Evolutionary conservation across 2,113 vertebrate species (phyloP).

Genomic region (Poeciliopsis prolifica): DNA sequence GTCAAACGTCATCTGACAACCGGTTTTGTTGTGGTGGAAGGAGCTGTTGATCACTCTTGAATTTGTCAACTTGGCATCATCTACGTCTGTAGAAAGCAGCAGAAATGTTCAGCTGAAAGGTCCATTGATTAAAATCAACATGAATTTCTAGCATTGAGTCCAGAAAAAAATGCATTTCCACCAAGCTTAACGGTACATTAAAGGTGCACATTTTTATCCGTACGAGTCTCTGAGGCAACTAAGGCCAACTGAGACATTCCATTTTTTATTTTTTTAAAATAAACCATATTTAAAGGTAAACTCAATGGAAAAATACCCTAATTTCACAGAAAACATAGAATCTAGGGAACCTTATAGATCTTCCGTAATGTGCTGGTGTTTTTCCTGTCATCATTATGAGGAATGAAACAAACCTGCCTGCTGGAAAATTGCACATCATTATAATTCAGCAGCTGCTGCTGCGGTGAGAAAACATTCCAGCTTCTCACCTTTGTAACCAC

Average conservation of each 20-base stretch:
- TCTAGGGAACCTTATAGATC: too few species aligned
- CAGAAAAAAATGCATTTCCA: too few species aligned
- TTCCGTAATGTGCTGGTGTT: too few species aligned
- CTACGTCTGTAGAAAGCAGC: constrained; percentile 84
- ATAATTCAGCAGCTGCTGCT: constrained; percentile 23
- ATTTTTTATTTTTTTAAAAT: neutral
- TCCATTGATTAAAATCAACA: neutral
- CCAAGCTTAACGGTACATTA: too few species aligned
- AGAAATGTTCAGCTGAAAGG: neutral
- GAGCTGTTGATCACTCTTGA: constrained; percentile 89
- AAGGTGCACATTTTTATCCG: too few species aligned
- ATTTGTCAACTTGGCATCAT: constrained; percentile 88
- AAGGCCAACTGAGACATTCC: neutral
- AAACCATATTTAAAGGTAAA: neutral
- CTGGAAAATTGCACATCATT: constrained; percentile 9
- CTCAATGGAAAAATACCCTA: neutral
- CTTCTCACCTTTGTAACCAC: neutral
- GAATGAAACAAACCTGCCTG: neutral
- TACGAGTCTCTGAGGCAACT: too few species aligned
- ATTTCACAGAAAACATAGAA: neutral
- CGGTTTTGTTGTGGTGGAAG: constrained; percentile 91
- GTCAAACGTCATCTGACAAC: constrained; percentile 95
- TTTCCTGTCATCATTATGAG: neutral
- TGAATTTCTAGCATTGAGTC: neutral
- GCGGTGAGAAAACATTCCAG: neutral